Percentiles rank a stretch among this genome's conserved stretches.
phyloP scores from a whole-genome alignment of 2,113 vertebrate species.

The Calcarius ornatus region DNA sequence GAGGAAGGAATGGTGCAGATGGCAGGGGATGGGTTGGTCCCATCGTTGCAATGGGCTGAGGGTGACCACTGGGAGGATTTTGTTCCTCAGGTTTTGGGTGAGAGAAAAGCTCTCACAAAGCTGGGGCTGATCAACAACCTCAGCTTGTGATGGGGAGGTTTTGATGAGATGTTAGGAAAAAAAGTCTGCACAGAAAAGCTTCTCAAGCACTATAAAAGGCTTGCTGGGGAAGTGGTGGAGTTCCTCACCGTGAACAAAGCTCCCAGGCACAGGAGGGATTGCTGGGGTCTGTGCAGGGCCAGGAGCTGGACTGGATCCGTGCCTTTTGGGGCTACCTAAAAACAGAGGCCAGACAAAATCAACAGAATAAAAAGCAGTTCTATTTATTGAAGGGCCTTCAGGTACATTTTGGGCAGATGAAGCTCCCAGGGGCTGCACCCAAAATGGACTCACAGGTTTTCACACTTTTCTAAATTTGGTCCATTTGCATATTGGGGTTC shows the following conservation, averaged over 20 bases:
- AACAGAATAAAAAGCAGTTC: background rate
- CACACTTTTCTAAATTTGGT: background rate
- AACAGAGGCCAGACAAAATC: background rate
- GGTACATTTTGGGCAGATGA: rapidly evolving
- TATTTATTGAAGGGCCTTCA: background rate
- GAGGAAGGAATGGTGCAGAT: background rate
- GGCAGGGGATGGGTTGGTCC: background rate
- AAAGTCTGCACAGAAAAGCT: background rate
- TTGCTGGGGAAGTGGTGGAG: background rate
- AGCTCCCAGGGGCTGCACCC: background rate
- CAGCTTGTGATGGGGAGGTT: background rate
- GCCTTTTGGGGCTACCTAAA: background rate
- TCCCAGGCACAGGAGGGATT: background rate
- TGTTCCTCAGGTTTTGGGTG: background rate
- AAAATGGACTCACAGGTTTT: background rate
- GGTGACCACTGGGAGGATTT: background rate
- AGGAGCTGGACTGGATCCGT: background rate
- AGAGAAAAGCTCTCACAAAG: background rate
- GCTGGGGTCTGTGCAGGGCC: background rate
- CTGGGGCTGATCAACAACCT: background rate
- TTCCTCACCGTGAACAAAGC: rapidly evolving
- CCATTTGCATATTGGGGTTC: background rate
- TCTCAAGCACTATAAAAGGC: too few relatives aligned
- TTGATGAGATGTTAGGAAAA: too few relatives aligned
- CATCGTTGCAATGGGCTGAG: rapidly evolving